These are phyloP conservation scores for Phylloscopus trochiloides DNA, from an alignment of 2,113 vertebrate genomes.

Conservation along the genomic window DNA sequence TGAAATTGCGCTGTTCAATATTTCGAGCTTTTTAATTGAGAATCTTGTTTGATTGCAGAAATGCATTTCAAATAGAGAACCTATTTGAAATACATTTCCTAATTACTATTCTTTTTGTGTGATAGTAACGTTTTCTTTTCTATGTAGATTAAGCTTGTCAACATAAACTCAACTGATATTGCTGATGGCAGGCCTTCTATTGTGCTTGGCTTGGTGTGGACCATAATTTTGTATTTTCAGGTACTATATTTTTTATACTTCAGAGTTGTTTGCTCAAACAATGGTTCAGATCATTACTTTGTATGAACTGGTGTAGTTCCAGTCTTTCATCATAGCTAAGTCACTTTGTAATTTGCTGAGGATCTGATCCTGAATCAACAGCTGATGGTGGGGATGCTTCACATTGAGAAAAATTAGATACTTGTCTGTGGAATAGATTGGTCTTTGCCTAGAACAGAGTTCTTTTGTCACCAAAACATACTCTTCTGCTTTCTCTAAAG, in stretches of 20 bases:
- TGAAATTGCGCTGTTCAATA: not conserved
- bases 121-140: slow-evolving; percentile 29
- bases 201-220: slow-evolving; percentile 94
- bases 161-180: slow-evolving; percentile 97
- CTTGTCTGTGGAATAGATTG: not conserved
- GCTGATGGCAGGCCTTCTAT: slow-evolving; percentile 94
- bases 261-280: not conserved
- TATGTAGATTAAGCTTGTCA: slow-evolving; percentile 93
- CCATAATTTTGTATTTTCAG: slow-evolving; percentile 98
- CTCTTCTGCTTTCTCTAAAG: not conserved
- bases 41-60: not conserved
- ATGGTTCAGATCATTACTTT: not conserved
- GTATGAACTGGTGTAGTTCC: not conserved
- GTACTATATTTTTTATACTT: slow-evolving; percentile 58
- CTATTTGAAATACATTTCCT: not conserved
- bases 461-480: not conserved
- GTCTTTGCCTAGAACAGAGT: not conserved
- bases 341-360: not conserved
- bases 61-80: not conserved
- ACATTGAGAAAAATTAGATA: not conserved
- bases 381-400: not conserved
- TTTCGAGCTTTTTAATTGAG: not conserved
- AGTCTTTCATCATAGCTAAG: not conserved
- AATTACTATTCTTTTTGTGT: not conserved
- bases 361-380: not conserved